Base-by-base conservation (phyloP, 2,888 invertebrate genomes). In the Villa cingulata region DNA sequence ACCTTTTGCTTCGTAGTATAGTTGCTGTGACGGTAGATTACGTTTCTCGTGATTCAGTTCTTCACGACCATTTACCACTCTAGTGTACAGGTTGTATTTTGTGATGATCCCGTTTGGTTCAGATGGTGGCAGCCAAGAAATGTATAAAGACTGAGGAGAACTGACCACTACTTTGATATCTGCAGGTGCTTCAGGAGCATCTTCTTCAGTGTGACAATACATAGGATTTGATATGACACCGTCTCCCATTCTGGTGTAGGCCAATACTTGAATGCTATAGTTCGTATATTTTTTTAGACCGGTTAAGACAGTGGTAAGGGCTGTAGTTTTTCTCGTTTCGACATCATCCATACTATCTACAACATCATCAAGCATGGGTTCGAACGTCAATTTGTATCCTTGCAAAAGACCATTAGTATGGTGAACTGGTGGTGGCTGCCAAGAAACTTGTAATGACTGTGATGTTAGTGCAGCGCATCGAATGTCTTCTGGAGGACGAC, bases 131-230 rank as follows among this genome's bases (percentile, higher is more conserved):
- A 83, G 68, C 88, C 88, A 89, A 1, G 85, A 82, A 16, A 88
- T 77, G 54, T 83, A 74, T 3, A 88, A 71, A 2, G 84, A 81
- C 60, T 82, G 81, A 2, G 80, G 75, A 3, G 83, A 80, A 56
- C 81, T 80, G 15, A 83, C 80, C 41, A 84, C 79, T 4, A 83
- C 85, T 68, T 87, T 88, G 53, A 88, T 81, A 57, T 83, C 83
- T 5, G 80, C 77, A 2, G 88, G 88, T 38, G 81, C 75, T 49
- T 82, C 85, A 12, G 88, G 87, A 41, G 83, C 87, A 67, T 87
- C 86, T 71, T 86, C 85, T 57, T 83, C 81, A 3, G 86, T 87
- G 58, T 78, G 78, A 59, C 86, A 84, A 62, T 75, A 83, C 34
- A 80, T 72, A 1, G 83, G 75, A 51, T 74, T 70, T 34, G 83